Evolutionary conservation across 2,797 vertebrate species (phyloP).

Genomic region (Coregonus sp.): DNA sequence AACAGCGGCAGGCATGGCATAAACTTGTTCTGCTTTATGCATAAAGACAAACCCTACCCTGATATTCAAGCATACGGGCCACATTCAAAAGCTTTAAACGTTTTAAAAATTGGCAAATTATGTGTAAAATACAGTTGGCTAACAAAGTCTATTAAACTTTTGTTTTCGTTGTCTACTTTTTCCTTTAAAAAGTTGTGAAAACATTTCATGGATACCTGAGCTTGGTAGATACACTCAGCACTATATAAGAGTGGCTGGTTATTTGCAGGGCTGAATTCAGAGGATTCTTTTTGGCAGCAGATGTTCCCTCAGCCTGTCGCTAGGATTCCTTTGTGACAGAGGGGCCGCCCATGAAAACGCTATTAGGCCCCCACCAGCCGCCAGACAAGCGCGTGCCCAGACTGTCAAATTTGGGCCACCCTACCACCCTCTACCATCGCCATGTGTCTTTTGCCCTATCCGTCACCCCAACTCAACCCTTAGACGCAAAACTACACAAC

Average conservation of each 20-base stretch:
- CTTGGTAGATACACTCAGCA: not conserved
- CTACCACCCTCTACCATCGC: conserved; percentile 40
- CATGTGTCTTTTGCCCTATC: conserved; percentile 22
- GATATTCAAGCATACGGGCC: not conserved
- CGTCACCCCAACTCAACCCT: conserved; percentile 6
- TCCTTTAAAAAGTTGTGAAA: not conserved
- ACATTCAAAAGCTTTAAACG: not conserved
- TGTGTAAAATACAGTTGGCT: not conserved
- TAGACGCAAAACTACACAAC: conserved; percentile 13
- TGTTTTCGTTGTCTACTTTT: not conserved
- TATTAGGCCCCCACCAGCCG: conserved; percentile 64
- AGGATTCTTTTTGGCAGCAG: conserved; percentile 56
- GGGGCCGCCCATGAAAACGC: conserved; percentile 66
- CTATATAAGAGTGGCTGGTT: conserved; percentile 18
- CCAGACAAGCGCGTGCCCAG: conserved; percentile 59
- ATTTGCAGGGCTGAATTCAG: conserved; percentile 38
- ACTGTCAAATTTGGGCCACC: conserved; percentile 50
- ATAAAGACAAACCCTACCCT: not conserved
- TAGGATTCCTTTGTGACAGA: conserved; percentile 44
- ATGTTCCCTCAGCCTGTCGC: conserved; percentile 58
- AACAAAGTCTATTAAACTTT: not conserved
- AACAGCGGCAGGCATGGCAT: not conserved
- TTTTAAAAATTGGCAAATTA: not conserved
- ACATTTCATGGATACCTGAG: not conserved
- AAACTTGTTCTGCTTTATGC: not conserved